phyloP scores from a whole-genome alignment of 2,113 vertebrate genomes.

The Clinocottus analis region DNA sequence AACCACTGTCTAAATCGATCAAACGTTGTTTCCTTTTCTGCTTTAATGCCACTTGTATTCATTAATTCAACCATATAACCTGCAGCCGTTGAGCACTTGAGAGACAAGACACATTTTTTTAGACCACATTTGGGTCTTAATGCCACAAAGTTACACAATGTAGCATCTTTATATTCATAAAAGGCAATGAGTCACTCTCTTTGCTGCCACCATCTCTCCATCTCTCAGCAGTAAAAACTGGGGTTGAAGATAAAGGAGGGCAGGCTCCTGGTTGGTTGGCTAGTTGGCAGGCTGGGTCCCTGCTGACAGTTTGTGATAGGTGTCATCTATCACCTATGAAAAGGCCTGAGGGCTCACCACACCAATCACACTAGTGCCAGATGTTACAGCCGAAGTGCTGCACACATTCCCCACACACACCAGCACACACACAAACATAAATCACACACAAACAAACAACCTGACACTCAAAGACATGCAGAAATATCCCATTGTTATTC shows the following conservation, averaged over 20 bases:
- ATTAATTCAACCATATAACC: not conserved
- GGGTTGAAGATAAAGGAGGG: conserved; percentile 53
- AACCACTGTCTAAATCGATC: not conserved
- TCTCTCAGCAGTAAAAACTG: conserved; percentile 54
- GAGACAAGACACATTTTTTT: not conserved
- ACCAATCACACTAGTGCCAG: conserved; percentile 78
- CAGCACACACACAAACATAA: conserved; percentile 47
- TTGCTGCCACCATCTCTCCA: conserved; percentile 40
- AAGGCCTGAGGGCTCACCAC: conserved; percentile 76
- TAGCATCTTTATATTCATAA: conserved; percentile 61
- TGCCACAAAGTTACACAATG: conserved; percentile 11
- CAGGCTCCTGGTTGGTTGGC: conserved; percentile 66
- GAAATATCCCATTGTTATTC: conserved; percentile 46
- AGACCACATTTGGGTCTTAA: not conserved
- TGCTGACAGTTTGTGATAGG: conserved; percentile 78
- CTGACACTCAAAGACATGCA: conserved; percentile 47
- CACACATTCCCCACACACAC: conserved; percentile 12
- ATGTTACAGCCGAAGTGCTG: conserved; percentile 68
- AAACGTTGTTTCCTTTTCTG: not conserved
- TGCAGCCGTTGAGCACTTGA: conserved; percentile 1
- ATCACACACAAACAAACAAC: conserved; percentile 59
- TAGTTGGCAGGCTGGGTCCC: conserved; percentile 70
- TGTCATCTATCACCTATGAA: conserved; percentile 79
- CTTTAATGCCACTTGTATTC: not conserved
- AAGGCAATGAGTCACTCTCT: conserved; percentile 56